Evolutionary conservation across 2,888 invertebrate species (phyloP).

Genomic region (Taphrorychus bicolor): DNA sequence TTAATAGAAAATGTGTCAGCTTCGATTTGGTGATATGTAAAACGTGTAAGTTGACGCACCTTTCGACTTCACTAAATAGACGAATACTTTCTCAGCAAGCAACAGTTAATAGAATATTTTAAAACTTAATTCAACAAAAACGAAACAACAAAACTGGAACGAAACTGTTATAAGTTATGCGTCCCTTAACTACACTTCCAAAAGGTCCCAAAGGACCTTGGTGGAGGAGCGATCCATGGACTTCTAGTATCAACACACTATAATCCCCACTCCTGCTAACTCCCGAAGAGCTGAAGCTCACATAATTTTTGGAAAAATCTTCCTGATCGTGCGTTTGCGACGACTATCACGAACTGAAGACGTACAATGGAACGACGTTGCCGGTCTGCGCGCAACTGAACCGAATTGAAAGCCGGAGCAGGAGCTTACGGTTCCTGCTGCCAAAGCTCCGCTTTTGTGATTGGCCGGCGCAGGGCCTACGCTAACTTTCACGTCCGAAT

Average conservation of each 20-base stretch:
- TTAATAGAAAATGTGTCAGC: not conserved
- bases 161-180: not conserved
- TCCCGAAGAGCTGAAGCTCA: not conserved
- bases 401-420: slow-evolving; percentile 36
- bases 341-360: not conserved
- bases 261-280: not conserved
- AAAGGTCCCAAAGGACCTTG: not conserved
- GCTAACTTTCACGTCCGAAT: slow-evolving; percentile 2
- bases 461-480: slow-evolving; percentile 31
- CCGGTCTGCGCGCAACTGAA: slow-evolving; percentile 39
- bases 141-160: not conserved
- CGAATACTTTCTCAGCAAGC: not conserved
- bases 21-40: not conserved
- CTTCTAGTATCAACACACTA: not conserved
- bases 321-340: not conserved
- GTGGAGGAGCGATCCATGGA: slow-evolving; percentile 1
- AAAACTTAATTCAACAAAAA: not conserved
- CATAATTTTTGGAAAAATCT: not conserved
- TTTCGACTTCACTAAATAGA: not conserved
- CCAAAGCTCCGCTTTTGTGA: slow-evolving; percentile 24
- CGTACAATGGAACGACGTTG: slow-evolving; percentile 8
- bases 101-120: not conserved
- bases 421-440: slow-evolving; percentile 33
- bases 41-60: not conserved
- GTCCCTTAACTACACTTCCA: slow-evolving; percentile 1